Base-by-base conservation (phyloP, 2,113 vertebrate genomes). In the Ammodytes dubius region DNA sequence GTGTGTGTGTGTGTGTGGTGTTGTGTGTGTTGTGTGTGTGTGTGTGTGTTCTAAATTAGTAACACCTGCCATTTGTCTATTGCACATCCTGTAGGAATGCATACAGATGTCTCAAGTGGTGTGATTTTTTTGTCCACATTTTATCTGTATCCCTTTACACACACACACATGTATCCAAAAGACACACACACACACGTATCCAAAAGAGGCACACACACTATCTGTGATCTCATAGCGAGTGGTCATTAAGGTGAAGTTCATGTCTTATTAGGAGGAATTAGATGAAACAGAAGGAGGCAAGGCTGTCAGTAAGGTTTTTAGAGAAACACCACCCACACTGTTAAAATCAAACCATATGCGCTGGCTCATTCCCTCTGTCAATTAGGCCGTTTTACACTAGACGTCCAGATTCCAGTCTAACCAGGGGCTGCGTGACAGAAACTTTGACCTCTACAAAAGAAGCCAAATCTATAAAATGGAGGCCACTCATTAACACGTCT, bases 291-390 rank as follows among this genome's bases (percentile, higher is more conserved):
- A 92, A 92, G 91, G 88, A 91, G 89, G 87, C 90, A 91, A 83
- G 84, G 70, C 87, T 92, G 92, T 94, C 91, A 87, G 87, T 80
- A 77, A 84, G 79, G 75, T 78, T 91, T 78, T 91, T 89, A 87
- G 84, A 82, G 92, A 91, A 89, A 91, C 92, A 92, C 94, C 93
- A 94, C 91, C 93, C 91, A 93, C 92, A 93, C 82, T 83, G 92
- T 91, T 89, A 94, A 95, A 95, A 90, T 91, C 88, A 94, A 95
- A 92, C 94, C 94, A 95, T 91, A 94, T 95, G 94, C 81, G 69
- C 82, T 49, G 84, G 87, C 86, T 94, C 90, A 77, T 89, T 92
- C 86, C 83, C 87, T 81, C 69, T 86, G 87, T 90, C 91, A 91
- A 93, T 94, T 93, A 95, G 89, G 68, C 72, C 45, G 49, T 92